Conservation (phyloP, 2,113 vertebrate genomes). For the Lepus timidus region DNA sequence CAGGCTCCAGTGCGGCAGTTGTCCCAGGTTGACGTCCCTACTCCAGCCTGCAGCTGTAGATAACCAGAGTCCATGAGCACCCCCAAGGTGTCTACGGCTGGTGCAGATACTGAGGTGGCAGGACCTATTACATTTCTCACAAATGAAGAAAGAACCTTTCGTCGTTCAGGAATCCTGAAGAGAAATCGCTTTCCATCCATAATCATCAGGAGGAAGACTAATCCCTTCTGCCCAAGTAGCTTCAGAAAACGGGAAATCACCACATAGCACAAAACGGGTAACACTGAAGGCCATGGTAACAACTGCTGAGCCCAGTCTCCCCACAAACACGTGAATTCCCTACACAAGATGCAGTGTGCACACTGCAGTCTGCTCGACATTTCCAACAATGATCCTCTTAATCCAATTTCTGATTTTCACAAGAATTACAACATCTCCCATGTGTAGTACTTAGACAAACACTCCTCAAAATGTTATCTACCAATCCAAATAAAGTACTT, state of each 20-base stretch:
- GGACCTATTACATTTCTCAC: neutral
- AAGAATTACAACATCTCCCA: neutral
- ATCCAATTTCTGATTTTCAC: neutral
- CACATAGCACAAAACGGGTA: neutral
- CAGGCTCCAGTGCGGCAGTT: neutral
- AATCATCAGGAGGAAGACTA: neutral
- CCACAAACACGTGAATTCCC: neutral
- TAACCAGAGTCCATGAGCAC: neutral
- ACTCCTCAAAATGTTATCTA: neutral
- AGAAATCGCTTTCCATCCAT: neutral
- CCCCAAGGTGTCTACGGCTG: neutral
- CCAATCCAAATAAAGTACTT: neutral
- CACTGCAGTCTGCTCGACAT: neutral
- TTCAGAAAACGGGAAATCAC: neutral
- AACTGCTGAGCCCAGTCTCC: neutral
- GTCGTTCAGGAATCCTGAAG: neutral
- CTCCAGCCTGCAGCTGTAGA: neutral
- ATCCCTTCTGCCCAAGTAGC: neutral
- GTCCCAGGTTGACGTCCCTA: neutral
- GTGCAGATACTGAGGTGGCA: neutral
- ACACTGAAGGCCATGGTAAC: neutral
- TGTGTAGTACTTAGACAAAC: neutral
- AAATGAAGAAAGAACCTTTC: neutral
- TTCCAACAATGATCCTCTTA: neutral
- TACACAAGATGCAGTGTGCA: neutral